Conservation (phyloP, 1,140 invertebrate genomes). For the Pantala flavescens region DNA sequence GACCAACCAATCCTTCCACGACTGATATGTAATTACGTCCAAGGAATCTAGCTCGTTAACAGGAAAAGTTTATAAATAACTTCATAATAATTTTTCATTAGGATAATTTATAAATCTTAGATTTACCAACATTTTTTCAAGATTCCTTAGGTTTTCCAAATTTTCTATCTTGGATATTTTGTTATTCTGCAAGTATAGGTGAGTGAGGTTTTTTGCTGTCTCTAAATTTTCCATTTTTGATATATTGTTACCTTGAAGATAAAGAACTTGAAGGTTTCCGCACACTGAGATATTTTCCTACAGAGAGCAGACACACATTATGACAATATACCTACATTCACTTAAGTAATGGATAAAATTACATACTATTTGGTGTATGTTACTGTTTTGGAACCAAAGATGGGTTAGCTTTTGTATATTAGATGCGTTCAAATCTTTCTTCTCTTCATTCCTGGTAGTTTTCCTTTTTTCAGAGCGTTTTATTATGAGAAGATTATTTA, state of each 20-base stretch:
- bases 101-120: not conserved
- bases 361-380: not conserved
- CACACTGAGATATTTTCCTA: slow-evolving; percentile 18
- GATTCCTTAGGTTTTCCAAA: slow-evolving; percentile 17
- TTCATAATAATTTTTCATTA: not conserved
- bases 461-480: not conserved
- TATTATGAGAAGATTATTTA: not conserved
- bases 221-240: slow-evolving; percentile 17
- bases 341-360: not conserved
- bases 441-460: not conserved
- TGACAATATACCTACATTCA: not conserved
- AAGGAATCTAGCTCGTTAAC: slow-evolving; percentile 36
- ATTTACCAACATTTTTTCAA: slow-evolving; percentile 19
- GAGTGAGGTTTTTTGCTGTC: slow-evolving; percentile 14
- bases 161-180: slow-evolving; percentile 20
- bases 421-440: not conserved
- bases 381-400: not conserved
- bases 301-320: not conserved
- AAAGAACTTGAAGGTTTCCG: slow-evolving; percentile 18
- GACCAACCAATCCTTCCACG: slow-evolving; percentile 51
- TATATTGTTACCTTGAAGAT: slow-evolving; percentile 17
- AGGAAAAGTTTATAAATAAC: not conserved
- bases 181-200: slow-evolving; percentile 19
- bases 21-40: slow-evolving; percentile 54
- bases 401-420: not conserved